Evolutionary conservation across 2,797 vertebrate species (phyloP).

Genomic region (Syndactyla subalaris): DNA sequence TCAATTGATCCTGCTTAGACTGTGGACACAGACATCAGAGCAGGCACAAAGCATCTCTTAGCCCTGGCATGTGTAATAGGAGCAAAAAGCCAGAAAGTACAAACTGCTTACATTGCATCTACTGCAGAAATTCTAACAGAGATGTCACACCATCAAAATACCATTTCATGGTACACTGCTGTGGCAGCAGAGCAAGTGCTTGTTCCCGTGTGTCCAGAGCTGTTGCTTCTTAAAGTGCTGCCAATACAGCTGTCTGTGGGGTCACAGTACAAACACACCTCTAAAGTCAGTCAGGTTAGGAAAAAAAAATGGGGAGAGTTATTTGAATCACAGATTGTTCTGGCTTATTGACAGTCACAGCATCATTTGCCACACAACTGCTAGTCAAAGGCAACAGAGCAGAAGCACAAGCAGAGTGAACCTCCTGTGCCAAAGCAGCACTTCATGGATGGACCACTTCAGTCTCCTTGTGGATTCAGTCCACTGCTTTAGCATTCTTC

Average conservation of each 20-base stretch:
- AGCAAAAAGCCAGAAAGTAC: not conserved
- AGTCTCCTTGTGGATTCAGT: not conserved
- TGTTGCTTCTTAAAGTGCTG: not conserved
- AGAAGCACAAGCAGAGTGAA: not conserved
- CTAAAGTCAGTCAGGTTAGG: not conserved
- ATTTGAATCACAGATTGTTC: not conserved
- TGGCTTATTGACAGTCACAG: not conserved
- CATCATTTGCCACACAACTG: not conserved
- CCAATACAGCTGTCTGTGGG: not conserved
- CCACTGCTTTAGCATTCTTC: not conserved
- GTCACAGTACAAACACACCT: not conserved
- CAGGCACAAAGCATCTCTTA: not conserved
- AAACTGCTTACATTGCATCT: not conserved
- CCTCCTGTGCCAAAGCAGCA: not conserved
- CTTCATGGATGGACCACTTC: not conserved
- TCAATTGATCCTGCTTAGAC: not conserved
- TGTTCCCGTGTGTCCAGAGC: not conserved
- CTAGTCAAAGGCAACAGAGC: not conserved
- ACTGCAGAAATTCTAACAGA: not conserved
- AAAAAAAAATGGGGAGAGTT: not conserved
- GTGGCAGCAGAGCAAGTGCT: not conserved
- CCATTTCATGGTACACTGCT: not conserved
- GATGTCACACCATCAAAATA: not conserved
- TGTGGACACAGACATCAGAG: not conserved
- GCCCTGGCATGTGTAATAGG: not conserved